phyloP scores from a whole-genome alignment of 1,140 invertebrate species.

The Ruditapes philippinarum region DNA sequence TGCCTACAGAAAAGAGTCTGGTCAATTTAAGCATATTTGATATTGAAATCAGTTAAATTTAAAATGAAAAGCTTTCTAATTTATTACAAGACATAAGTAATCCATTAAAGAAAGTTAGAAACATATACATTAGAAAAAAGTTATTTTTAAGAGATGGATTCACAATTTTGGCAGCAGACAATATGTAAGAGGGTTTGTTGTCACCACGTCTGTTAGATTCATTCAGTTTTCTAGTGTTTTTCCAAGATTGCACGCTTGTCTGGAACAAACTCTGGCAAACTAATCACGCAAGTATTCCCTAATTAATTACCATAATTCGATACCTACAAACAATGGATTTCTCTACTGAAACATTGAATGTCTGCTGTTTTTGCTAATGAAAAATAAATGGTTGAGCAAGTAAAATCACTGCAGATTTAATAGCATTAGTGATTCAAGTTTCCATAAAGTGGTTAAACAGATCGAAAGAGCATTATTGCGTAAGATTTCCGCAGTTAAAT shows the following conservation, averaged over 20 bases:
- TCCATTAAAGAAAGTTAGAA: too few relatives aligned
- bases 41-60: too few relatives aligned
- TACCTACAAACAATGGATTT: constrained; percentile 23
- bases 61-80: too few relatives aligned
- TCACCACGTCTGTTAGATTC: constrained; percentile 35
- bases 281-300: neutral
- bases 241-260: constrained; percentile 49
- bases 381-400: constrained; percentile 28
- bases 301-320: constrained; percentile 35
- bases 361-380: constrained; percentile 6
- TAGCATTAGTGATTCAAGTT: constrained; percentile 4
- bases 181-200: constrained; percentile 33
- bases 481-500: neutral
- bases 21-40: too few relatives aligned
- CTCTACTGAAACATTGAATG: neutral
- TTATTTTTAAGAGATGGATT: too few relatives aligned
- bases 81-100: too few relatives aligned
- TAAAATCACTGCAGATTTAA: neutral
- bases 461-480: neutral
- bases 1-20: too few relatives aligned
- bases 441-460: constrained; percentile 2
- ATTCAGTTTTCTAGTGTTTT: constrained; percentile 35
- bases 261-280: constrained; percentile 19
- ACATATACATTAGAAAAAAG: too few relatives aligned
- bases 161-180: constrained; percentile 14